These are phyloP conservation scores for Coendou prehensilis DNA, from an alignment of 2,797 vertebrate genomes.

Conservation along the genomic window DNA sequence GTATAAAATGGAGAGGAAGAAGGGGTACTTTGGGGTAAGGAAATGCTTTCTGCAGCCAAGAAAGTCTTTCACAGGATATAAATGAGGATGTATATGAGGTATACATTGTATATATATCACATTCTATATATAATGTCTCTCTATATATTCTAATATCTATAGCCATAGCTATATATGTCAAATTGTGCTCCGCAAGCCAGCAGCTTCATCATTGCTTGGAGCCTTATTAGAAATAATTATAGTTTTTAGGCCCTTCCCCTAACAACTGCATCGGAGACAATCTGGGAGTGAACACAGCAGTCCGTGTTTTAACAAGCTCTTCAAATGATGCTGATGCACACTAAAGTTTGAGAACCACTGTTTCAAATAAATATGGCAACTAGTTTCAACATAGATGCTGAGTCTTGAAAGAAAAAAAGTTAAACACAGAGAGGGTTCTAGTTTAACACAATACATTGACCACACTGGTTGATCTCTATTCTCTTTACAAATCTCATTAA, in stretches of 20 bases:
- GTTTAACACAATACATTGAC: not conserved
- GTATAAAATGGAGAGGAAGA: not conserved
- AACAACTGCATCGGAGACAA: not conserved
- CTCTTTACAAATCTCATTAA: not conserved
- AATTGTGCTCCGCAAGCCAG: not conserved
- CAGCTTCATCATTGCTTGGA: not conserved
- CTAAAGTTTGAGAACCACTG: not conserved
- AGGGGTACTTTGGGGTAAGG: not conserved
- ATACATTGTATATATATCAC: not conserved
- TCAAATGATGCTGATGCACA: not conserved
- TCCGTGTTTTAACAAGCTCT: not conserved
- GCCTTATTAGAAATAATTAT: not conserved
- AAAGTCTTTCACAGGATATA: not conserved
- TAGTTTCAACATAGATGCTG: not conserved
- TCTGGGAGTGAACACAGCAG: not conserved
- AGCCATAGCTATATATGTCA: not conserved
- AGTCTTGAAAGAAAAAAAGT: not conserved
- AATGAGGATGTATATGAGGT: not conserved
- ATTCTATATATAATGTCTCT: not conserved
- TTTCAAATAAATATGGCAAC: conserved; percentile 20
- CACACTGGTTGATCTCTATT: not conserved
- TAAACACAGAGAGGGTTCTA: not conserved
- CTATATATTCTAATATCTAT: not conserved
- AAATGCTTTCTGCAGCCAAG: not conserved
- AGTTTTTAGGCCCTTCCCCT: not conserved